Percentiles rank a stretch among this genome's conserved stretches.
Evolutionary conservation across 2,797 vertebrate genomes (phyloP).

Genomic region (Bovichtus diacanthus): DNA sequence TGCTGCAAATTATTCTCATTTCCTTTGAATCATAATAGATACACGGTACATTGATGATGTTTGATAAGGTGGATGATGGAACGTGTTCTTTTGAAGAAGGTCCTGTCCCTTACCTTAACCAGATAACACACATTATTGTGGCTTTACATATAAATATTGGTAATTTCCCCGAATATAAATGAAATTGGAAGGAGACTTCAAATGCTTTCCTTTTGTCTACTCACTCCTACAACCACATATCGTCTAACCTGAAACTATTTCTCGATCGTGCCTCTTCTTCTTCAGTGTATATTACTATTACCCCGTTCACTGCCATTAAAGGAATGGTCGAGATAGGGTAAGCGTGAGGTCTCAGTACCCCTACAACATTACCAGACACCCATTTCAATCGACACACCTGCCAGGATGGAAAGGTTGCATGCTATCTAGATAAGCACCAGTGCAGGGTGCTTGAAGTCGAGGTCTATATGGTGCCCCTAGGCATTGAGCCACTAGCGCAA

Average conservation of each 20-base stretch:
- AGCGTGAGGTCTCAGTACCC: background rate
- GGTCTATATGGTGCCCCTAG: constrained; percentile 12
- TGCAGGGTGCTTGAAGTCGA: constrained; percentile 12
- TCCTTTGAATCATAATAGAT: background rate
- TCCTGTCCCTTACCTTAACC: background rate
- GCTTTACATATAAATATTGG: background rate
- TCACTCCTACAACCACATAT: background rate
- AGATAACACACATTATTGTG: background rate
- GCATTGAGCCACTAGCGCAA: background rate
- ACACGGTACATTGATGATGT: background rate
- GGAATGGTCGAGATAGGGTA: background rate
- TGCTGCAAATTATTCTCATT: background rate
- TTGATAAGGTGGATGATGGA: background rate
- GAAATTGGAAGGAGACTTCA: background rate
- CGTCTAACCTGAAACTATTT: background rate
- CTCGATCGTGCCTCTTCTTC: background rate
- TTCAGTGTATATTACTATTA: constrained; percentile 6
- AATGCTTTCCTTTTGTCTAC: background rate
- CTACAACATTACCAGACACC: background rate
- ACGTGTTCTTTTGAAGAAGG: background rate
- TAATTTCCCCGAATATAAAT: background rate
- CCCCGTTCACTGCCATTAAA: constrained; percentile 4
- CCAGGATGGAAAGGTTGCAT: background rate
- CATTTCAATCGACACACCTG: constrained; percentile 8
- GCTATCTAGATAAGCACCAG: constrained; percentile 18